These are phyloP conservation scores for Junco hyemalis DNA, from an alignment of 2,113 vertebrate species.

Conservation along the genomic window DNA sequence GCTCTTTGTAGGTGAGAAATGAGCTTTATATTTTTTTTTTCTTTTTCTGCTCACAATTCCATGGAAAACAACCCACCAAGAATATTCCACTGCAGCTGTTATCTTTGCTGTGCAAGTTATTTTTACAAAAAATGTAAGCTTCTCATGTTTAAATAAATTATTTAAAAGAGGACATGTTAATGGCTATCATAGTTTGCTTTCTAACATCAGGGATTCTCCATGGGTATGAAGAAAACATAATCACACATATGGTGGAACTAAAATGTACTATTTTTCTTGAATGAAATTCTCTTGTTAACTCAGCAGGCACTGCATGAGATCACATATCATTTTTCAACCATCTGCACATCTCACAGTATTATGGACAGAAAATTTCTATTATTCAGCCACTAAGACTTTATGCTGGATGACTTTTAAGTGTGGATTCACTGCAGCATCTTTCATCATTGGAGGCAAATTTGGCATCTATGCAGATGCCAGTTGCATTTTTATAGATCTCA, in stretches of 20 bases:
- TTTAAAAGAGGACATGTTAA: conserved; percentile 24
- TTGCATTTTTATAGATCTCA: background rate
- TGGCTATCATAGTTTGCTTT: conserved; percentile 19
- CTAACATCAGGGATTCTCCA: conserved; percentile 48
- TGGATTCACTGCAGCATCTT: background rate
- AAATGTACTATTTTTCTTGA: conserved; percentile 58
- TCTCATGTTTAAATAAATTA: background rate
- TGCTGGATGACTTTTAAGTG: conserved; percentile 4
- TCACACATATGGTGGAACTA: conserved; percentile 61
- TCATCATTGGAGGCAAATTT: background rate
- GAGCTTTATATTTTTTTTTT: background rate
- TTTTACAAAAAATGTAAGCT: background rate
- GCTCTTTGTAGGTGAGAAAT: background rate
- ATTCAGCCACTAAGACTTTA: conserved; percentile 32
- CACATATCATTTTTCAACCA: conserved; percentile 61
- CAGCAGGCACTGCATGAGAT: conserved; percentile 60
- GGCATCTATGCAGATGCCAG: background rate
- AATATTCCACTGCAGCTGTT: background rate
- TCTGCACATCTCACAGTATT: conserved; percentile 47
- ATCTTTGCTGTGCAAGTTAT: background rate
- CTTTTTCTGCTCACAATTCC: background rate
- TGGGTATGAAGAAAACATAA: conserved; percentile 62
- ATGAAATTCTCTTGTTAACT: conserved; percentile 69
- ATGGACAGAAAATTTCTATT: conserved; percentile 38
- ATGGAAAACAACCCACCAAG: background rate